phyloP scores from a whole-genome alignment of 2,113 vertebrate species.

The Phalacrocorax carbo region DNA sequence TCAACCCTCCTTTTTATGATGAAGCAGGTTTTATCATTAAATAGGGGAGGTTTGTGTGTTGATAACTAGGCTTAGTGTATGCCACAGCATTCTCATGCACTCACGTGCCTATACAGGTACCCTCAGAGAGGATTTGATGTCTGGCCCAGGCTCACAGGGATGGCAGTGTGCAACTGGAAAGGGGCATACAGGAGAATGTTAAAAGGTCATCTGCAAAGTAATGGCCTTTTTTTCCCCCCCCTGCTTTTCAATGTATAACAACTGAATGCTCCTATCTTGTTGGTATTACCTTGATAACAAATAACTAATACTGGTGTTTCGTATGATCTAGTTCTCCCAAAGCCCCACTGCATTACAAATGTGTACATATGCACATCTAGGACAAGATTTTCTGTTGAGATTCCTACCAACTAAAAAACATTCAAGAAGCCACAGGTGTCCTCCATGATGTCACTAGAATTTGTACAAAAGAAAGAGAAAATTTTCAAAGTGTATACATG shows the following conservation, averaged over 20 bases:
- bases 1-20: not conserved
- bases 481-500: not conserved
- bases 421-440: not conserved
- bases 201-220: not conserved
- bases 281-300: not conserved
- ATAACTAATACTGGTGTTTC: not conserved
- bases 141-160: not conserved
- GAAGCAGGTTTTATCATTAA: not conserved
- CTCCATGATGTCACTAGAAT: not conserved
- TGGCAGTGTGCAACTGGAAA: not conserved
- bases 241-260: not conserved
- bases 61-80: not conserved
- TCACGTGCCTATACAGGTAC: not conserved
- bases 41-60: fast-evolving
- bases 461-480: not conserved
- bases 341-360: not conserved
- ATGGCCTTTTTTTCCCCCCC: not conserved
- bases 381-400: not conserved
- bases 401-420: not conserved
- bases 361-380: fast-evolving
- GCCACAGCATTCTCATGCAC: not conserved
- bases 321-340: not conserved
- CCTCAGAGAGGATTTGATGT: not conserved
- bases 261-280: not conserved
- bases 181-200: not conserved